These are phyloP conservation scores for Oreochromis aureus DNA, from an alignment of 2,113 vertebrate genomes.

Conservation along the genomic window DNA sequence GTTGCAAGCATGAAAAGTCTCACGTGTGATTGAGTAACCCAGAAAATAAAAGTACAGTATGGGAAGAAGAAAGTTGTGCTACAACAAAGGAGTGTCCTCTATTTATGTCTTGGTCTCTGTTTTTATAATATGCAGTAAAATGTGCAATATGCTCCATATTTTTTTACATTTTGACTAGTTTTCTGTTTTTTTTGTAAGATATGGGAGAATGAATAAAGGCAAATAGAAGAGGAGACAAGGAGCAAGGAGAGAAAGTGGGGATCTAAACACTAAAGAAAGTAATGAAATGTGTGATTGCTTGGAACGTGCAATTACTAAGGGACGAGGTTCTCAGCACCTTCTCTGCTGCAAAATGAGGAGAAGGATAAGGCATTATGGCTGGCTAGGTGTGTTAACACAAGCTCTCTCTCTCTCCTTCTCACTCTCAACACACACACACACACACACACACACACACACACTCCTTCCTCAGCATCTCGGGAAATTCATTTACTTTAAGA, in stretches of 20 bases:
- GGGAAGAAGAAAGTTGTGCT: background rate
- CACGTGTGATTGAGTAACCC: background rate
- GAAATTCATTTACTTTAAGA: slow-evolving; percentile 70
- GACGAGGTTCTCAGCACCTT: slow-evolving; percentile 13
- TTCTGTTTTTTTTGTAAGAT: background rate
- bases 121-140: background rate
- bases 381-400: slow-evolving; percentile 14
- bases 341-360: slow-evolving; percentile 15
- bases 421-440: background rate
- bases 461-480: slow-evolving; percentile 21
- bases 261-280: slow-evolving; percentile 20
- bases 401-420: background rate
- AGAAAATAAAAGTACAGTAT: background rate
- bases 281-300: slow-evolving; percentile 54
- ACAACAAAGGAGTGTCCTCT: background rate
- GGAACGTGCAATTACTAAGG: slow-evolving; percentile 9
- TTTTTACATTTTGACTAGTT: background rate
- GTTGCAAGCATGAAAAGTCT: background rate
- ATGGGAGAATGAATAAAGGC: background rate
- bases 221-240: background rate
- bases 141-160: background rate
- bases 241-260: background rate
- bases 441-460: background rate
- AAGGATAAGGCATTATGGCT: slow-evolving; percentile 44
- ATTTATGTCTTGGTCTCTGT: background rate